Evolutionary conservation across 2,113 vertebrate genomes (phyloP).

Genomic region (Nanorana parkeri): DNA sequence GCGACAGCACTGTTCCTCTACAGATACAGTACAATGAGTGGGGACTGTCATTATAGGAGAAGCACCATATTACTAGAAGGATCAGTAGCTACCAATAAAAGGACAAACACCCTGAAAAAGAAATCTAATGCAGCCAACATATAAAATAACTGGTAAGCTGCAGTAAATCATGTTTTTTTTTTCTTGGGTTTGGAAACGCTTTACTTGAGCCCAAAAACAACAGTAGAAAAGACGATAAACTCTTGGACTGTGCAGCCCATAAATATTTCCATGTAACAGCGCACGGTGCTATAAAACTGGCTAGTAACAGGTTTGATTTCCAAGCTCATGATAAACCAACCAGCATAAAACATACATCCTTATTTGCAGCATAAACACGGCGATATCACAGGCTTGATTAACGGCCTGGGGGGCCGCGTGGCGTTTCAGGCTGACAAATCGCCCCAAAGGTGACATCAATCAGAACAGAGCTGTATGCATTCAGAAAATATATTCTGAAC

Average conservation of each 20-base stretch:
- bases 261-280: not conserved
- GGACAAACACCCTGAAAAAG: too few species aligned
- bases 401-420: not conserved
- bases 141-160: too few species aligned
- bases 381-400: not conserved
- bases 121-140: too few species aligned
- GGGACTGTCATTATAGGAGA: too few species aligned
- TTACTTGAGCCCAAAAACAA: too few species aligned
- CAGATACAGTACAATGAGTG: too few species aligned
- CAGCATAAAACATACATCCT: not conserved
- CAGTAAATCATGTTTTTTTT: too few species aligned
- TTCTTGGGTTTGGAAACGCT: too few species aligned
- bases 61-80: too few species aligned
- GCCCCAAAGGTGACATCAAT: not conserved
- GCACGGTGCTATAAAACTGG: not conserved
- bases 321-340: not conserved
- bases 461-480: not conserved
- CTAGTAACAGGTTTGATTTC: not conserved
- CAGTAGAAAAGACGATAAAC: too few species aligned
- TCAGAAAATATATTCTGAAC: not conserved
- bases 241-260: not conserved
- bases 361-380: conserved; percentile 2
- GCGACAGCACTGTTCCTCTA: too few species aligned
- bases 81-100: too few species aligned
- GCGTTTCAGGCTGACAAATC: not conserved